A percentile compares a stretch with the other conserved stretches of the same genome.
Evolutionary conservation across 1,140 invertebrate genomes (phyloP).

Genomic region (Campoletis sonorensis): DNA sequence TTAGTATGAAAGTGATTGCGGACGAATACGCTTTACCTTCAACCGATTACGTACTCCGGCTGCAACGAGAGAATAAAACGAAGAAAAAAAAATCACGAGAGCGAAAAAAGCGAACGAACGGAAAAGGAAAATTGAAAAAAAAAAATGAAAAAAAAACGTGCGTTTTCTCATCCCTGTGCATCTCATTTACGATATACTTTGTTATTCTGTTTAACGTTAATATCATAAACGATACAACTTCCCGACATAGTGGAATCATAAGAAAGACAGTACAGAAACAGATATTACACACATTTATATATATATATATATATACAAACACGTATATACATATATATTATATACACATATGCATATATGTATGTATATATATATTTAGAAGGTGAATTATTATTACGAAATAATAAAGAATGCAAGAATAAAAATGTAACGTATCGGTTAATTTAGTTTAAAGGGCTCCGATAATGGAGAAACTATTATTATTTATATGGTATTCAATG

Average conservation of each 20-base stretch:
- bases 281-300: too few relatives aligned
- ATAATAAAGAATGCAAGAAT: conserved; percentile 60
- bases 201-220: conserved; percentile 73
- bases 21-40: conserved; percentile 44
- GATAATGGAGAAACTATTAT: conserved; percentile 57
- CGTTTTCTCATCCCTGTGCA: conserved; percentile 58
- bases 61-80: conserved; percentile 29
- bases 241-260: conserved; percentile 69
- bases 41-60: conserved; percentile 27
- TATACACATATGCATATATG: too few relatives aligned
- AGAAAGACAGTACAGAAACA: conserved; percentile 75
- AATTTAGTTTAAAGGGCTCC: conserved; percentile 55
- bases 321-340: too few relatives aligned
- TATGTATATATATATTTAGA: conserved; percentile 66
- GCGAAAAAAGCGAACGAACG: background rate
- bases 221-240: conserved; percentile 72
- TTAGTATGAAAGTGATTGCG: conserved; percentile 36
- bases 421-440: conserved; percentile 61
- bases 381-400: conserved; percentile 66
- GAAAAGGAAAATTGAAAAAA: background rate
- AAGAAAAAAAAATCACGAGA: background rate
- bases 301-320: too few relatives aligned
- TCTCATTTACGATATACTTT: conserved; percentile 71
- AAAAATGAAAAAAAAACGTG: conserved; percentile 23
- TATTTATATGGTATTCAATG: conserved; percentile 69